Base-by-base conservation (phyloP, 2,113 vertebrate genomes). In the Callopanchax toddi region DNA sequence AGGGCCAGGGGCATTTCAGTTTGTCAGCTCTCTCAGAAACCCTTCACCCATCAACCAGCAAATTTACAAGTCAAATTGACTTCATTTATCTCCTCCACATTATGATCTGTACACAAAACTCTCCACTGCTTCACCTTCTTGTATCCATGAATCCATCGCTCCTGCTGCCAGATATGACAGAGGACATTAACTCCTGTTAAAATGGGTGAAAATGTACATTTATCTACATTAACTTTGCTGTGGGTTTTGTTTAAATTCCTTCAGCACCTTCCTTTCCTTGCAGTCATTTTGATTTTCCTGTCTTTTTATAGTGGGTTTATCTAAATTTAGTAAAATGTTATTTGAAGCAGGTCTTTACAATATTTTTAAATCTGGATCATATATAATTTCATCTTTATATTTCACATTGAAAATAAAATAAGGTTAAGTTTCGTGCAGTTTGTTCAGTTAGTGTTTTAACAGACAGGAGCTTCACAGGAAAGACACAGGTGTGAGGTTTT, bases 11-110 rank as follows among this genome's bases (percentile, higher is more conserved):
- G 45, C 37, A 26, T 73, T 60, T 55, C 23, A 8, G 29, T 36
- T 23, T 67, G 34, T 66, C 53, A 40, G 37, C 65, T 53, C 64
- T 71, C 60, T 58, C 40, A 45, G 69, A 79, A 75, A 60, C 45
- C 45, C 76, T 42, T 44, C 37, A 52, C 58, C 25, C 20, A 21
- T 45, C 10, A 55, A 50, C 43, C 18, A 0, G 37, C 21, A 67
- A 22, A 87, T 87, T 87, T 83, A 76, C 81, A 83, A 85, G 70
- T 62, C 73, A 85, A 87, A 83, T 85, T 1, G 25, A 48, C 45
- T 36, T 23, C 34, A 71, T 63, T 59, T 48, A 34, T 67, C 26
- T 16, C 51, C 26, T 16, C n/a, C 48, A 66, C 56, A 59, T 69
- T 22, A 53, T 34, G 42, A 78, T 57, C 40, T 54, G 16, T 60